Base-by-base conservation (phyloP, 2,888 invertebrate genomes). In the Sinhomidia bicolor region DNA sequence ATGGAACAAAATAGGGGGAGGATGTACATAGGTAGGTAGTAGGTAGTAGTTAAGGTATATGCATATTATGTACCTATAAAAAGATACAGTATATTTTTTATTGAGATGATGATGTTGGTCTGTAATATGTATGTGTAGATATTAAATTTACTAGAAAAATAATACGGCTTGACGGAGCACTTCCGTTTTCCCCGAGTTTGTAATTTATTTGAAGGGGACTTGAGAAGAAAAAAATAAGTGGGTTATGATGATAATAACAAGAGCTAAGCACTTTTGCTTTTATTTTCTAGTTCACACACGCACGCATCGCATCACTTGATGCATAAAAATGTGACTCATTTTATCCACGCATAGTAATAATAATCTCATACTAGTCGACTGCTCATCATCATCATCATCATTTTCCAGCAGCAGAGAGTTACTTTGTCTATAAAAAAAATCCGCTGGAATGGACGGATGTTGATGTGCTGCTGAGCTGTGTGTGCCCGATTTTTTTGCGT, bases 111-210 rank as follows among this genome's bases (percentile, higher is more conserved):
- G n/a, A n/a, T n/a, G n/a, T n/a, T n/a, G n/a, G n/a, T n/a, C n/a
- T n/a, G n/a, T n/a, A n/a, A 23, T 32, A 36, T 17, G 14, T 14
- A 17, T 9, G 71, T 7, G 23, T 17, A 71, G 20, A 23, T 71
- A 23, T 71, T 71, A 71, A 71, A 71, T 71, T 71, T 17, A n/a
- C n/a, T n/a, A 12, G 14, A 71, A 44, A 51, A 51, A 41, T 60
- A 41, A 65, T 44, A 14, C 44, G 29, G 47, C 47, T 29, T 81
- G 87, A 87, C 62, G 57, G 51, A 80, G 60, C n/a, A 87, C 87
- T 87, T 87, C 87, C 87, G 87, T 87, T 87, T 81, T 81, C 23
- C 65, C 23, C 54, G 44, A 76, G 29, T 74, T n/a, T n/a, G n/a
- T 41, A 74, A 41, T 60, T 57, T 74, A 60, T 44, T 74, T 65